Base-by-base conservation (phyloP, 2,797 vertebrate genomes). In the Glyptemys insculpta region DNA sequence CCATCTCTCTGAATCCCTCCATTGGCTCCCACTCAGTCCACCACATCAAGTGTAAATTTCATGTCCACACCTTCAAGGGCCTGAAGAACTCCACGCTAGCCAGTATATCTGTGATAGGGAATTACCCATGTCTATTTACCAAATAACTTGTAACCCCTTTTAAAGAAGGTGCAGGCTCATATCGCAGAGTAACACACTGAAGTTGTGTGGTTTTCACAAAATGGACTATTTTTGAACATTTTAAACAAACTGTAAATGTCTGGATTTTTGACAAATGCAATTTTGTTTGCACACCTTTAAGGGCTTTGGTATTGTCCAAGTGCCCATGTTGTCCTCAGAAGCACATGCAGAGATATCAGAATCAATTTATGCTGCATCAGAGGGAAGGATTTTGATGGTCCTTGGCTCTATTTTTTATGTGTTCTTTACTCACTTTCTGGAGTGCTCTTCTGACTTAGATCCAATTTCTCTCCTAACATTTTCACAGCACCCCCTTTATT, bases 181-280 rank as follows among this genome's bases (percentile, higher is more conserved):
- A 82, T 29, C 52, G 2, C 52, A 41, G 49, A 34, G 41, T 5
- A 78, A 53, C 86, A 37, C 47, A 31, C 44, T 6, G 41, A 18
- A 44, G 0, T 0, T 56, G 4, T 0, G 5, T 0, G 0, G 16
- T 6, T 31, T 34, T 6, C 15, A n/a, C 56, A 88, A 68, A 53
- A 14, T 25, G 29, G 27, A 4, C 4, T 7, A 2, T 8, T 44
- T 78, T 29, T 47, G 41, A 25, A 76, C 81, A 50, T 0, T 0
- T 72, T 5, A 15, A n/a, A 6, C 2, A 5, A 27, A 50, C 21
- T 14, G 29, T 29, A 29, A 29, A 19, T 6, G 10, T 37, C 2
- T 15, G 0, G 34, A 34, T 16, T 0, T 7, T 11, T 19, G 44
- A 47, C 41, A 2, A 6, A 3, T 23, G n/a, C 21, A 52, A 6